Percentiles rank a stretch among this genome's conserved stretches.
phyloP scores from a whole-genome alignment of 2,888 invertebrate species.

The Tuberolachnus salignus region DNA sequence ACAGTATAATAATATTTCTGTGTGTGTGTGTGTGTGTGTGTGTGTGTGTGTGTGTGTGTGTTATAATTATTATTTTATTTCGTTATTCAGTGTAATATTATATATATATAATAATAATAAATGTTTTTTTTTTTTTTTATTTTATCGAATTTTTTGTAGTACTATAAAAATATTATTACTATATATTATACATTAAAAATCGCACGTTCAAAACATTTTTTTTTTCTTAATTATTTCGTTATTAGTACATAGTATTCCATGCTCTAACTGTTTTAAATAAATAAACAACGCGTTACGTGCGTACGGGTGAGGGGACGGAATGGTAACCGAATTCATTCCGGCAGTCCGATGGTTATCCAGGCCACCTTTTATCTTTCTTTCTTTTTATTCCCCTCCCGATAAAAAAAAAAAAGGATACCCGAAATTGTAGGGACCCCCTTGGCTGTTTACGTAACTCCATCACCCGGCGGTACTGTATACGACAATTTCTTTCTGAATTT shows the following conservation, averaged over 20 bases:
- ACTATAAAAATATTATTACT: conserved; percentile 24
- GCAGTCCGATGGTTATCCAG: no score
- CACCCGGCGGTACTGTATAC: no score
- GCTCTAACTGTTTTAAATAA: no score
- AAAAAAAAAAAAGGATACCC: no score
- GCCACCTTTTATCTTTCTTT: no score
- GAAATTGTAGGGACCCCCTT: no score
- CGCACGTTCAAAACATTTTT: conserved; percentile 34
- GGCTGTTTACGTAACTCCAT: no score
- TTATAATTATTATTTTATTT: conserved; percentile 47
- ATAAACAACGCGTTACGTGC: background rate
- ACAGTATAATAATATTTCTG: background rate
- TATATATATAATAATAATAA: background rate
- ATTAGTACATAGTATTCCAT: background rate
- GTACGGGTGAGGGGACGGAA: no score
- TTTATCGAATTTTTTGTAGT: conserved; percentile 43
- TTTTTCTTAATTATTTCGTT: conserved; percentile 12
- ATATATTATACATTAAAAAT: conserved; percentile 27
- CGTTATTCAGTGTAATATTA: conserved; percentile 46
- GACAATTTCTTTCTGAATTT: no score
- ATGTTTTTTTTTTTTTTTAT: conserved; percentile 10
- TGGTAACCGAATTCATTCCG: no score
- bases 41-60: conserved; percentile 6
- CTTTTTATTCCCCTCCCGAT: no score
- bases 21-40: conserved; percentile 13